phyloP scores from a whole-genome alignment of 2,888 invertebrate species.

The Lampropteryx suffumata region DNA sequence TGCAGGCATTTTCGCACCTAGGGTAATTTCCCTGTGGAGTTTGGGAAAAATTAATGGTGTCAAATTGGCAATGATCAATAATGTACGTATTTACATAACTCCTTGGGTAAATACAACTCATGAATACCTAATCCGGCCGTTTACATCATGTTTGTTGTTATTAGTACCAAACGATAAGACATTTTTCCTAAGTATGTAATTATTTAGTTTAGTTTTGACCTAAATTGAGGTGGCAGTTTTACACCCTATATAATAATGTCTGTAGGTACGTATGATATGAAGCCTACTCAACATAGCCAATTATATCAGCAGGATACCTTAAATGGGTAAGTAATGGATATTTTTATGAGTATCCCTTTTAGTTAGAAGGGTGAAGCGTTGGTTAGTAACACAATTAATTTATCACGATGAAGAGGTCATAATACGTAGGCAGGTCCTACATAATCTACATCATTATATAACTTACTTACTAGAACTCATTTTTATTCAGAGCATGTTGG shows the following conservation, averaged over 20 bases:
- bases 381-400: constrained; percentile 19
- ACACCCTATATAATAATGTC: no score
- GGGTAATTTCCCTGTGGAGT: constrained; percentile 18
- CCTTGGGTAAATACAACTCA: no score
- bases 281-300: constrained; percentile 16
- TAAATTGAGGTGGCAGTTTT: no score
- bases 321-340: constrained; percentile 24
- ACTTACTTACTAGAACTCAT: no score
- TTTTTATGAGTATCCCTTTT: constrained; percentile 27
- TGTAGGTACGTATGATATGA: neutral
- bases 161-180: no score
- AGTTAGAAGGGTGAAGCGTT: constrained; percentile 20
- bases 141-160: no score
- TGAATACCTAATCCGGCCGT: no score
- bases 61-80: constrained; percentile 16
- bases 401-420: constrained; percentile 11
- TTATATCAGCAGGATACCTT: constrained; percentile 22
- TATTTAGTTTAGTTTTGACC: neutral
- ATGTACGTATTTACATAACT: constrained; percentile 1
- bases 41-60: constrained; percentile 21
- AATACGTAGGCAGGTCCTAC: neutral
- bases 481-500: no score
- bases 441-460: no score
- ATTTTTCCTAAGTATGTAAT: no score
- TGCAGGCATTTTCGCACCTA: constrained; percentile 9